Percentiles rank a stretch among this genome's conserved stretches.
These are phyloP conservation scores for Catharus minimus DNA, from an alignment of 2,113 vertebrate genomes.

Conservation along the genomic window DNA sequence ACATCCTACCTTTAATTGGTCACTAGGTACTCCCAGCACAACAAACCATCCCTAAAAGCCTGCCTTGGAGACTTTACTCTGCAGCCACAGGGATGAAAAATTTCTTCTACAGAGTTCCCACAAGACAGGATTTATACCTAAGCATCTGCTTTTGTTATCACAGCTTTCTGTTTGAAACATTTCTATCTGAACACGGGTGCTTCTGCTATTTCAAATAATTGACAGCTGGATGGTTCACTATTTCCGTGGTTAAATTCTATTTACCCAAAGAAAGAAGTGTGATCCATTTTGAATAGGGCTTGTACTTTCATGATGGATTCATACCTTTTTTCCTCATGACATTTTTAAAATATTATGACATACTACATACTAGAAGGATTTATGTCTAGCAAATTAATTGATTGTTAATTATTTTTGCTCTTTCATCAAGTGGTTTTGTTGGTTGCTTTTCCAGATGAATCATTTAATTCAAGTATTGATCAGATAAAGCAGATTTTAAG, in stretches of 20 bases:
- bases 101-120: neutral
- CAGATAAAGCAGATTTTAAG: neutral
- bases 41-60: neutral
- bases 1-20: neutral
- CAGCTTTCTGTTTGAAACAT: neutral
- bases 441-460: neutral
- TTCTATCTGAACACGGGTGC: neutral
- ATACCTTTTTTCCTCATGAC: neutral
- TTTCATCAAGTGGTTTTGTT: neutral
- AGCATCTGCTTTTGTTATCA: constrained; percentile 13
- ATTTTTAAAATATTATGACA: neutral
- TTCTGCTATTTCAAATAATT: neutral
- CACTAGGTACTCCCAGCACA: neutral
- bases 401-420: neutral
- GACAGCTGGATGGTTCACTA: neutral
- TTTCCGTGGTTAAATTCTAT: neutral
- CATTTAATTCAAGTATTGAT: neutral
- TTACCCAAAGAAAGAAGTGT: neutral
- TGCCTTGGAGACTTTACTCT: neutral
- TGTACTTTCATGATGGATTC: neutral
- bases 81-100: neutral
- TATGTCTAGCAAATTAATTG: neutral
- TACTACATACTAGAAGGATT: neutral
- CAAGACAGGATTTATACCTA: neutral
- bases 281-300: neutral